These are phyloP conservation scores for Hippopotamus amphibius DNA, from an alignment of 2,113 vertebrate species.

Conservation along the genomic window DNA sequence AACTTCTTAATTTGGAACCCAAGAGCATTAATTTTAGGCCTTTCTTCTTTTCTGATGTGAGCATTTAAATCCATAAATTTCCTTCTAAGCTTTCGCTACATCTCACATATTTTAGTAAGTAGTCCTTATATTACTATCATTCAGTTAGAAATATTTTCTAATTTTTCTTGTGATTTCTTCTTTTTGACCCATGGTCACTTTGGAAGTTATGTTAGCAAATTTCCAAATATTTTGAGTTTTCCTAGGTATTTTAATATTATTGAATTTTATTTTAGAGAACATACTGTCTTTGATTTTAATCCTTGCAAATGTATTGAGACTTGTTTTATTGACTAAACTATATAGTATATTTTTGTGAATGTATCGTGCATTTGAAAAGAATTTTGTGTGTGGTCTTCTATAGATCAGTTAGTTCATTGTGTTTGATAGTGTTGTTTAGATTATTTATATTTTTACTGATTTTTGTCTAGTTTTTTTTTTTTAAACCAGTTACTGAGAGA, in stretches of 20 bases:
- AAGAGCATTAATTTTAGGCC: background rate
- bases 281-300: background rate
- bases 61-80: background rate
- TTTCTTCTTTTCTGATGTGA: background rate
- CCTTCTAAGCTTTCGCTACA: background rate
- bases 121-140: background rate
- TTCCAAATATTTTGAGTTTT: background rate
- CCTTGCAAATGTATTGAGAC: background rate
- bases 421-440: background rate
- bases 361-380: background rate
- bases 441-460: background rate
- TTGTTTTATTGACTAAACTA: background rate
- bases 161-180: background rate
- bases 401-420: background rate
- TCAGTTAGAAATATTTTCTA: background rate
- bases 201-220: background rate
- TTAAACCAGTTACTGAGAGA: background rate
- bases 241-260: background rate
- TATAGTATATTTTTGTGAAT: background rate
- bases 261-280: constrained; percentile 18
- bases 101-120: background rate
- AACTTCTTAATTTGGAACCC: background rate
- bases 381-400: background rate
- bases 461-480: background rate
- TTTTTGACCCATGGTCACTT: background rate